These are phyloP conservation scores for Aelia acuminata DNA, from an alignment of 2,888 invertebrate genomes.

Conservation along the genomic window DNA sequence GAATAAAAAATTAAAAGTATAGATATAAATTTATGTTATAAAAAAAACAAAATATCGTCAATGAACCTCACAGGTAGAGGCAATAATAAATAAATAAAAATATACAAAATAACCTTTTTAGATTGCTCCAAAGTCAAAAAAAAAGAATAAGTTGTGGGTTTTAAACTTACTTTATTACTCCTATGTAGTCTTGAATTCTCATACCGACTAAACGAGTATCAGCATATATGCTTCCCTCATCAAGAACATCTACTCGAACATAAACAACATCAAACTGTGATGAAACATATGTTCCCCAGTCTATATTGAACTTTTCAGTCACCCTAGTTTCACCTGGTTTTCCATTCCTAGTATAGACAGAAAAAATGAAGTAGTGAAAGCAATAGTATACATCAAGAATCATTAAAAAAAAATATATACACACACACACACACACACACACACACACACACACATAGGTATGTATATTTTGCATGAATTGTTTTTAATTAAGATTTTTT, in stretches of 20 bases:
- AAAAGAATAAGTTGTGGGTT: background rate
- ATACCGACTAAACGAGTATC: constrained; percentile 88
- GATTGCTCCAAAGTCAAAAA: too few species aligned
- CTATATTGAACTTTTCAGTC: constrained; percentile 86
- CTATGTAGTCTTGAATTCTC: constrained; percentile 93
- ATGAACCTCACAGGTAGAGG: too few species aligned
- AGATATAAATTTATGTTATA: too few species aligned
- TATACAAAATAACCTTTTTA: too few species aligned
- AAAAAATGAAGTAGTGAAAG: background rate
- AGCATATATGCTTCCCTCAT: constrained; percentile 85
- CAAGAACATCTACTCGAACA: constrained; percentile 90
- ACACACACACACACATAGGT: too few species aligned
- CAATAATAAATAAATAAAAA: too few species aligned
- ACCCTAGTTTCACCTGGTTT: constrained; percentile 93
- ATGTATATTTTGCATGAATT: too few species aligned
- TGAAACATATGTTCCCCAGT: constrained; percentile 95
- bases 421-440: too few species aligned
- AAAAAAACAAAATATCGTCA: too few species aligned
- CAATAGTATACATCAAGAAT: background rate
- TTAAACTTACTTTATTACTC: constrained; percentile 77
- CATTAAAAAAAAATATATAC: background rate
- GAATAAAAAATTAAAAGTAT: too few species aligned
- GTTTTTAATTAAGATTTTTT: too few species aligned
- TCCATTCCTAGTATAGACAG: constrained; percentile 81
- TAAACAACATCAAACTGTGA: constrained; percentile 92